phyloP scores from a whole-genome alignment of 35 echinoderm and acorn worm genomes.

The Nesometra sesokonis region DNA sequence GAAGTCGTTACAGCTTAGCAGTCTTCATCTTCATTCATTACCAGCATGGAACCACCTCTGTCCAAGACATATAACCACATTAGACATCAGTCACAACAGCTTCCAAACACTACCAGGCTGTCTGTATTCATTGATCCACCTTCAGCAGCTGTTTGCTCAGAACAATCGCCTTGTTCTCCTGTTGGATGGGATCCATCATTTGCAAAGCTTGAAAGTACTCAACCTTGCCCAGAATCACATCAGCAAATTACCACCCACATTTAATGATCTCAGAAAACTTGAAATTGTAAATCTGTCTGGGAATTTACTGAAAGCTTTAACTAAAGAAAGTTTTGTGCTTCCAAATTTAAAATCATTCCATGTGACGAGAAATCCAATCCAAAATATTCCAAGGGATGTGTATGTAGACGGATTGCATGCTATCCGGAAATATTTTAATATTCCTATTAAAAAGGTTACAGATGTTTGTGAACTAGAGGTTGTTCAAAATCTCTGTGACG shows the following conservation, averaged over 20 bases:
- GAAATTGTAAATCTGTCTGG: slow-evolving; percentile 77
- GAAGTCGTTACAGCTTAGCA: not conserved
- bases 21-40: not conserved
- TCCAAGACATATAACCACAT: not conserved
- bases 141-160: not conserved
- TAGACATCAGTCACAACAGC: not conserved
- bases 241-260: slow-evolving; percentile 29
- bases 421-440: slow-evolving; percentile 52
- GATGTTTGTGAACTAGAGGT: not conserved
- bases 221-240: slow-evolving; percentile 66
- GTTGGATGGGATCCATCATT: not conserved
- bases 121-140: not conserved
- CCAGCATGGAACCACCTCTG: not conserved
- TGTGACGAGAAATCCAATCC: slow-evolving; percentile 61
- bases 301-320: slow-evolving; percentile 39
- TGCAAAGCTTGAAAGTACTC: slow-evolving; percentile 6
- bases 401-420: slow-evolving; percentile 74
- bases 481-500: not conserved
- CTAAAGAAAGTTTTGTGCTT: slow-evolving; percentile 13
- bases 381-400: slow-evolving; percentile 64
- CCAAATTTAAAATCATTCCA: slow-evolving; percentile 39
- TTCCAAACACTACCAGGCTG: not conserved
- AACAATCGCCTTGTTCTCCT: not conserved
- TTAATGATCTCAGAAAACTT: slow-evolving; percentile 31
- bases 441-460: not conserved